phyloP scores from a whole-genome alignment of 2,888 invertebrate species.

The Dinocampus coccinellae region DNA sequence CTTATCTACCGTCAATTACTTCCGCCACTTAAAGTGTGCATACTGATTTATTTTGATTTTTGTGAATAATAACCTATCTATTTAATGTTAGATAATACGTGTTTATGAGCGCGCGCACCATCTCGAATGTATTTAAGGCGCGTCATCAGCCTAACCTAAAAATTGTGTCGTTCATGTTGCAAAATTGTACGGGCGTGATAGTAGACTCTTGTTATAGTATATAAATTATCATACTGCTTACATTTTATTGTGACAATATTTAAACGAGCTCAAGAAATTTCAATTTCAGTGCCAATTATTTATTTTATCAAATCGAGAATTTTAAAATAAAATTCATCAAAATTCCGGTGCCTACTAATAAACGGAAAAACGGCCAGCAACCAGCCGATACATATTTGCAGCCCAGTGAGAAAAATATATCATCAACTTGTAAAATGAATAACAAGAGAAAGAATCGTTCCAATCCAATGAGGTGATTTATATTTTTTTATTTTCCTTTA shows the following conservation, averaged over 20 bases:
- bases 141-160: constrained; percentile 43
- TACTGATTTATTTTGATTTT: constrained; percentile 18
- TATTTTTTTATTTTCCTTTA: background rate
- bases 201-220: constrained; percentile 19
- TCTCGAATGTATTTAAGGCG: constrained; percentile 24
- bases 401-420: constrained; percentile 60
- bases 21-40: constrained; percentile 11
- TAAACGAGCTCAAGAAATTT: background rate
- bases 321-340: constrained; percentile 71
- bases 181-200: constrained; percentile 21
- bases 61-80: constrained; percentile 18
- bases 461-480: constrained; percentile 78
- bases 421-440: constrained; percentile 77
- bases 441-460: constrained; percentile 89
- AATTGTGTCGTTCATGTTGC: constrained; percentile 33
- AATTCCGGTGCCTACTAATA: constrained; percentile 89
- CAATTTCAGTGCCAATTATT: background rate
- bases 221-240: background rate
- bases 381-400: constrained; percentile 72
- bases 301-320: constrained; percentile 33
- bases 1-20: background rate
- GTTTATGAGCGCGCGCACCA: constrained; percentile 21
- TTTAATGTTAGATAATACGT: constrained; percentile 4
- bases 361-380: constrained; percentile 82
- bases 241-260: background rate